Percentiles rank a stretch among this genome's conserved stretches.
Evolutionary conservation across 2,888 invertebrate species (phyloP).

Genomic region (Papilio elwesi): DNA sequence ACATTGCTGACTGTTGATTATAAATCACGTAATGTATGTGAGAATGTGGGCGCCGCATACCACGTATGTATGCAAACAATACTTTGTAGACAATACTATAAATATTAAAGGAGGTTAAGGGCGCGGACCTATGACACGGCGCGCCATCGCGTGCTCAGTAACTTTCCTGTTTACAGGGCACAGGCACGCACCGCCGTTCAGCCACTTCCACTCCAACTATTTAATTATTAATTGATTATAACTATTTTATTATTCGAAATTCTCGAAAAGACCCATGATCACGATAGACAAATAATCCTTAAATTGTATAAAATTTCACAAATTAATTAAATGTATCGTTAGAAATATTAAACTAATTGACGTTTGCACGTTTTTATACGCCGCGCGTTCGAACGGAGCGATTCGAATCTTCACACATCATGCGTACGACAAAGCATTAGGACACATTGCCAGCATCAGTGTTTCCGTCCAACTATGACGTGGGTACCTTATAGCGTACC

Average conservation of each 20-base stretch:
- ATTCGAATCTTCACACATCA: too few species aligned
- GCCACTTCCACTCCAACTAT: conserved; percentile 10
- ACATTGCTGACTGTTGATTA: not conserved
- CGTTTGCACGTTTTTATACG: too few species aligned
- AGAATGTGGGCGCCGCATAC: conserved; percentile 2
- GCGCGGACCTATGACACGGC: conserved; percentile 61
- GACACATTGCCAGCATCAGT: too few species aligned
- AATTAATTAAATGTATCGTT: too few species aligned
- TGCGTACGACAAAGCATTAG: too few species aligned
- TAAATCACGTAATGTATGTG: conserved; percentile 16
- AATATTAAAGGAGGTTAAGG: conserved; percentile 73
- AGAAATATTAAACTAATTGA: too few species aligned
- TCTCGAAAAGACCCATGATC: not conserved
- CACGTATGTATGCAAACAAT: conserved; percentile 52
- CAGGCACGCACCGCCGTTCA: conserved; percentile 39
- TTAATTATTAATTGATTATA: not conserved
- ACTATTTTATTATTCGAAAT: not conserved
- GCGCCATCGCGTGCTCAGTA: conserved; percentile 65
- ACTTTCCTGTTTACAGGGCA: conserved; percentile 73
- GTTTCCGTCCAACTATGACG: too few species aligned
- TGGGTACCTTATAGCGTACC: too few species aligned
- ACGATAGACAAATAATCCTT: not conserved
- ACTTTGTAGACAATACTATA: conserved; percentile 55
- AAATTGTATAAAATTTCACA: not conserved
- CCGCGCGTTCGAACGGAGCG: too few species aligned